A percentile compares a stretch with the other conserved stretches of the same genome.
phyloP scores from a whole-genome alignment of 2,888 invertebrate species.

The Thera britannica region DNA sequence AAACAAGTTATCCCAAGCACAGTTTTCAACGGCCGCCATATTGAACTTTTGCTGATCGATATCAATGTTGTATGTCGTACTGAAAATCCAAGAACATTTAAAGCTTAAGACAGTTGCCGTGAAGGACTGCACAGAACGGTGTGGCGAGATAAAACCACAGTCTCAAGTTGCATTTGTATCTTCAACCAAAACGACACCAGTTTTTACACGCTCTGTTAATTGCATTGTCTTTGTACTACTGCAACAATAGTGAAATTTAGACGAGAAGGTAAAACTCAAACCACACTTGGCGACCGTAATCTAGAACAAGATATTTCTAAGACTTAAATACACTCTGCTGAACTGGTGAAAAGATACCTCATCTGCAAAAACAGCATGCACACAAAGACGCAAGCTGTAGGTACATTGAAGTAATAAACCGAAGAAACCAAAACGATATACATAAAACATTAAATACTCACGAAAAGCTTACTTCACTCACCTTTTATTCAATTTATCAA shows the following conservation, averaged over 20 bases:
- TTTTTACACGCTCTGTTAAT: conserved; percentile 61
- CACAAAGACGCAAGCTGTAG: neutral
- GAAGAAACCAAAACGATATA: neutral
- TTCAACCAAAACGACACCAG: conserved; percentile 49
- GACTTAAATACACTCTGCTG: neutral
- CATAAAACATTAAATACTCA: neutral
- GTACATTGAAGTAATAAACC: neutral
- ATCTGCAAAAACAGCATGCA: neutral
- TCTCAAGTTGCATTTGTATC: conserved; percentile 54
- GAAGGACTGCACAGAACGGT: conserved; percentile 29
- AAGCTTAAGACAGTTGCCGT: conserved; percentile 23
- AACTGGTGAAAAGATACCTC: neutral
- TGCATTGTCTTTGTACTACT: conserved; percentile 29
- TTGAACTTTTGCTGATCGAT: neutral
- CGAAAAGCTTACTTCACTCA: conserved; percentile 9
- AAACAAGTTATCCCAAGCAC: conserved; percentile 59
- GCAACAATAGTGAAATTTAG: conserved; percentile 18
- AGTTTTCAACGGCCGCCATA: conserved; percentile 36
- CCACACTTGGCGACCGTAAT: conserved; percentile 2
- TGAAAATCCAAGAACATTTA: conserved; percentile 4
- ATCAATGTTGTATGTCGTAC: neutral
- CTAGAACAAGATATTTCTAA: neutral
- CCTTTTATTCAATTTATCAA: neutral
- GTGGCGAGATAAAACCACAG: conserved; percentile 40
- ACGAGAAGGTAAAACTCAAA: conserved; percentile 5